Base-by-base conservation (phyloP, 1,140 invertebrate genomes). In the Temnothorax longispinosus region DNA sequence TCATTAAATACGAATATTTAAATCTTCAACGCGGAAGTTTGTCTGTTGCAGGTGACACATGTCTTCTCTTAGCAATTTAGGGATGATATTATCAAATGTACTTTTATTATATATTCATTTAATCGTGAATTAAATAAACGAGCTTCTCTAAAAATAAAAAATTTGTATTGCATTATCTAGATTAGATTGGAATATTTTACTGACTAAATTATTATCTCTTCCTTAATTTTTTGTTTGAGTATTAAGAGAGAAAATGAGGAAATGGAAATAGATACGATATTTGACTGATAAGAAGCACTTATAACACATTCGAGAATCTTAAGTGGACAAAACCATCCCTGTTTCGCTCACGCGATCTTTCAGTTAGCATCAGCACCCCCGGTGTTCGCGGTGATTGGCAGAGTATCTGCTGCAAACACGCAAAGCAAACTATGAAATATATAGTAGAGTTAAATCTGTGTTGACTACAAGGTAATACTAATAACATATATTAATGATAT, bases 281-380 rank as follows among this genome's bases (percentile, higher is more conserved):
- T 71, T 52, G 18, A 21, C 18, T n/a, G 21, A 50, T 54, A 65
- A 41, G 32, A 27, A 44, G 18, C 64, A 85, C 21, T 88, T 85
- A 44, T 85, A 74, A 52, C 27, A 38, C 54, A 50, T 54, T 47
- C 56, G 35, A 65, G 41, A 85, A 64, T 74, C 58, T 60, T 75
- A 47, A 62, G 58, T 47, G n/a, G n/a, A n/a, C 21, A 27, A 74
- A 86, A 47, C 52, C 44, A 65, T 32, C 15, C 27, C 77, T 52
- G 35, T 85, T 87, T 67, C 69, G 82, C 81, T 85, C 89, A 92
- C 87, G 88, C 88, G 81, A 91, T 92, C 86, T 85, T 87, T 81
- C 90, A 90, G 89, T 92, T 92, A 92, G 67, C 81, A 86, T 86
- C 60, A 85, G 80, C 91, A 91, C 89, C 92, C 90, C 89, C 74